These are phyloP conservation scores for Pelodiscus sinensis DNA, from an alignment of 2,113 vertebrate genomes.

Conservation along the genomic window DNA sequence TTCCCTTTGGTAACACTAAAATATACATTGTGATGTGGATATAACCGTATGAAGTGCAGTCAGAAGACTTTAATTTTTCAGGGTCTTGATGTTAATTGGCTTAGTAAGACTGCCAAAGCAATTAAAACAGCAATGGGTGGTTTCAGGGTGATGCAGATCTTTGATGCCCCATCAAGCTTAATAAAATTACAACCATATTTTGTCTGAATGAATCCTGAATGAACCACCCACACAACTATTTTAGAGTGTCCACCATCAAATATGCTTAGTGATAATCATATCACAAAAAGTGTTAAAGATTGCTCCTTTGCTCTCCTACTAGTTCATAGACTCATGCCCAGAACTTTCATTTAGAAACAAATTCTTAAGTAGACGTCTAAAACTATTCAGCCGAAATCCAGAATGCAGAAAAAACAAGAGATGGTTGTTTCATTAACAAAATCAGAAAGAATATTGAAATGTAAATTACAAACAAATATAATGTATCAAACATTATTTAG, in stretches of 20 bases:
- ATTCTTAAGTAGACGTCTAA: not conserved
- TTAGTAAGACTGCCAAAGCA: conserved; percentile 63
- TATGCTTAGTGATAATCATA: not conserved
- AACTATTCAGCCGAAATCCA: not conserved
- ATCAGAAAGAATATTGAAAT: not conserved
- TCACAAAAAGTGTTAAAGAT: not conserved
- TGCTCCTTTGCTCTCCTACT: not conserved
- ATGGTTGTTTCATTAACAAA: not conserved
- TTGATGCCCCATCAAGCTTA: conserved; percentile 61
- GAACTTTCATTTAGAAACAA: not conserved
- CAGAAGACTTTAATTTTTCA: conserved; percentile 60
- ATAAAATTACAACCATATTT: conserved; percentile 49
- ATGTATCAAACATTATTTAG: not conserved
- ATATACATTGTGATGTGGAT: conserved; percentile 40
- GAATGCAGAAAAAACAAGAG: not conserved
- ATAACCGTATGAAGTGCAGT: conserved; percentile 34
- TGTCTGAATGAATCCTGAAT: conserved; percentile 44
- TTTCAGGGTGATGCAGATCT: conserved; percentile 58
- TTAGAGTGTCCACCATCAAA: not conserved
- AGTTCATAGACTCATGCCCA: not conserved
- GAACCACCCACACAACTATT: conserved; percentile 46
- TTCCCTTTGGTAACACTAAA: conserved; percentile 67
- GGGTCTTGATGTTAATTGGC: conserved; percentile 67
- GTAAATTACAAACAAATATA: not conserved
- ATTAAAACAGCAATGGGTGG: conserved; percentile 69